Base-by-base conservation (phyloP, 30 jellyfish, hydroid and myxozoan species). In the Cassiopea xamachana region DNA sequence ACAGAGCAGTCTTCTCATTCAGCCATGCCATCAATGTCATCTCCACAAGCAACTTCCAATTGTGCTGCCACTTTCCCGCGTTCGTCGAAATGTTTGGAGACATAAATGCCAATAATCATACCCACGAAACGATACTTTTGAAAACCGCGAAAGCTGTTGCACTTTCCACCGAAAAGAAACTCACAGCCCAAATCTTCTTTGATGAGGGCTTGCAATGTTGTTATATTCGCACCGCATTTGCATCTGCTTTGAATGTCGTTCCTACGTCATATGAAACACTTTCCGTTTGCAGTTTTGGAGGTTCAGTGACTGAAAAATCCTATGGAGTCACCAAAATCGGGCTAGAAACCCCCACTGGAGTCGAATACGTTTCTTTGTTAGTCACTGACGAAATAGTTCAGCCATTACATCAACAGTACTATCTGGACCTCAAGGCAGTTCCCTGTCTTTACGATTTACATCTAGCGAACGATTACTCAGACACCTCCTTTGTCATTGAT, bases 221-320 rank as follows among this genome's bases (percentile, higher is more conserved):
- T 18, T 67, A 84, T 84, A 73, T 84, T 43, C 92, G 92, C 77
- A 70, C 75, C 7, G 86, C 60, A 2, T 84, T 84, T 49, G 92
- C 92, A 2, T 10, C 44, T 46, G 72, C 71, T 7, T 60, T 84
- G 61, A 64, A 60, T 19, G 48, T 84, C 48, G 44, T 43, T 43
- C 92, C 92, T 70, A 47, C 58, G 78, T 71, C 92, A 8, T 84
- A 84, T 86, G 92, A 84, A 60, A 48, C 45, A 4, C 60, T 84
- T 10, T 84, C 92, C 17, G 78, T 84, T 47, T 84, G 86, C 49
- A 84, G 92, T 69, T 84, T 55, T 48, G 86, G 92, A 7, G 92
- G 92, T 7, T 45, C 76, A 17, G 58, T 84, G 2, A 55, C 64
- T 55, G 64, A 55, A 55, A 55, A 55, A 10, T 3, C 12, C 64